These are phyloP conservation scores for Acrobasis repandana DNA, from an alignment of 2,888 invertebrate species.

Conservation along the genomic window DNA sequence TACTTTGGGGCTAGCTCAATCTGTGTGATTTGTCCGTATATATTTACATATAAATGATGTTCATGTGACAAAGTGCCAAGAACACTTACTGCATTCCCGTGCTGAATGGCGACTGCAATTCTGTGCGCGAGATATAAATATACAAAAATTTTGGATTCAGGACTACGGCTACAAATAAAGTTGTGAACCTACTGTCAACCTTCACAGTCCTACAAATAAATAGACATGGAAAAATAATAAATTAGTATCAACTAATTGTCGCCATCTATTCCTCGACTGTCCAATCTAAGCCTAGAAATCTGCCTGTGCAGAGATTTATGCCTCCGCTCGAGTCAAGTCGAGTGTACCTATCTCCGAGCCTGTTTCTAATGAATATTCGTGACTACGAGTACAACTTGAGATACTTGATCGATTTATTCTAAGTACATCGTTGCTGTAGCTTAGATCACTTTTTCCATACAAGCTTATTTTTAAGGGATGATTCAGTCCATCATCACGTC, in stretches of 20 bases:
- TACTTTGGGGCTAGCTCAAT: too few species aligned
- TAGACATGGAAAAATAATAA: neutral
- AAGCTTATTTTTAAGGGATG: neutral
- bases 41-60: too few species aligned
- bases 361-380: neutral
- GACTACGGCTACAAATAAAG: too few species aligned
- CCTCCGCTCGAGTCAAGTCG: neutral
- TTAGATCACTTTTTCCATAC: neutral
- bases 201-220: neutral
- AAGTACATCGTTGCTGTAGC: constrained; percentile 2
- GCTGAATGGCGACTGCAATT: too few species aligned
- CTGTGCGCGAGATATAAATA: too few species aligned
- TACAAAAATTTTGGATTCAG: too few species aligned
- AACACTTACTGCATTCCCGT: too few species aligned
- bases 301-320: constrained; percentile 2
- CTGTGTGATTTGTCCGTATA: too few species aligned
- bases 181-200: neutral
- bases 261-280: neutral
- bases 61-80: too few species aligned
- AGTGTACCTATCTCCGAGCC: constrained; percentile 1
- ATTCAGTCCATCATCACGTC: too few species aligned
- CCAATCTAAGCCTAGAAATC: constrained; percentile 3
- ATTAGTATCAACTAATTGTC: neutral
- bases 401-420: constrained; percentile 28
- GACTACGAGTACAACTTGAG: constrained; percentile 1